phyloP scores from a whole-genome alignment of 2,888 invertebrate genomes.

The Augochlorella aurata region DNA sequence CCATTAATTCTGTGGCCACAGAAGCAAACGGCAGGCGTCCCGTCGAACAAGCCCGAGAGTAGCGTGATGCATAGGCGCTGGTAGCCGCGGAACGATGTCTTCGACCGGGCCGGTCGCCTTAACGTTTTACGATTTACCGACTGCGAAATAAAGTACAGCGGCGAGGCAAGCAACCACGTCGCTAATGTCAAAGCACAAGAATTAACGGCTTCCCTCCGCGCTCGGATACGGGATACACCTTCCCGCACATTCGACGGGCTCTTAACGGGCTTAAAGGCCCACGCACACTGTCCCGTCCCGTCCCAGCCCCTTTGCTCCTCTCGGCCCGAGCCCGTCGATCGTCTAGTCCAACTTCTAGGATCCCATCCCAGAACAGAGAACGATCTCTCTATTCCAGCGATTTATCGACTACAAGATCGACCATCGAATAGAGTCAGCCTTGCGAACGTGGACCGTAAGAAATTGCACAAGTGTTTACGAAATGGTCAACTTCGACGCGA shows the following conservation, averaged over 20 bases:
- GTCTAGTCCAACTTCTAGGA: background rate
- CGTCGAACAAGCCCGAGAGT: slow-evolving; percentile 22
- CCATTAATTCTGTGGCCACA: slow-evolving; percentile 56
- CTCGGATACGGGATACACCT: slow-evolving; percentile 50
- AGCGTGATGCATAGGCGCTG: slow-evolving; percentile 48
- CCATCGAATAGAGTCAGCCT: background rate
- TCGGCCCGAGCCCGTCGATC: too few species aligned
- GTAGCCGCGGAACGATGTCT: slow-evolving; percentile 47
- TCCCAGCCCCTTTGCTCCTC: background rate
- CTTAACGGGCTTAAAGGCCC: slow-evolving; percentile 41
- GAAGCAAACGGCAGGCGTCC: slow-evolving; percentile 34
- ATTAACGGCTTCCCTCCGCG: slow-evolving; percentile 60
- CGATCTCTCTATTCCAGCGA: background rate
- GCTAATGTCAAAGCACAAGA: slow-evolving; percentile 65
- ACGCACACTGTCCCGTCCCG: slow-evolving; percentile 28
- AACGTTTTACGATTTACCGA: slow-evolving; percentile 62
- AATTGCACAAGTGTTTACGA: background rate
- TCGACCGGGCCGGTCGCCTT: slow-evolving; percentile 36
- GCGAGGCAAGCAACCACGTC: slow-evolving; percentile 52
- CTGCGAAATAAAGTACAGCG: slow-evolving; percentile 60
- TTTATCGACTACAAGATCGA: background rate
- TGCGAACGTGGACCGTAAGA: background rate
- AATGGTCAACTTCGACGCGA: background rate
- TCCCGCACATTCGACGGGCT: slow-evolving; percentile 32
- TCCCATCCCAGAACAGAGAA: background rate